Conservation (phyloP, 2,113 vertebrate species). For the Rhinopithecus roxellana region DNA sequence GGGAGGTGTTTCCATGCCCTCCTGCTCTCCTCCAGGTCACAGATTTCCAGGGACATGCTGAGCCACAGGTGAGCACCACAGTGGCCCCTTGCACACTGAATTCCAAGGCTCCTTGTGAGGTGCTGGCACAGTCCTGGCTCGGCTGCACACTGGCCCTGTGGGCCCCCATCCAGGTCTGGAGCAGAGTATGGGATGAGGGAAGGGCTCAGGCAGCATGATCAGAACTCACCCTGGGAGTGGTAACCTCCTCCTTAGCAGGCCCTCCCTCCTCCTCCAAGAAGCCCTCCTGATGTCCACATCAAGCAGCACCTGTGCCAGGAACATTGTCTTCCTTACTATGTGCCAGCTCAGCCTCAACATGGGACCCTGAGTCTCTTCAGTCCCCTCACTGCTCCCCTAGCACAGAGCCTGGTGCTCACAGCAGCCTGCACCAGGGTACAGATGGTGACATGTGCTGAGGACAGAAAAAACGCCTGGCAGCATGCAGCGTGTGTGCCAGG, state of each 20-base stretch:
- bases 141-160: background rate
- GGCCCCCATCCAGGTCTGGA: constrained; percentile 59
- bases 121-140: accelerated
- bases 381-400: background rate
- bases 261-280: background rate
- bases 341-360: background rate
- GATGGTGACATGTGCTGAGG: background rate
- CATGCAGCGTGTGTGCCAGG: no score
- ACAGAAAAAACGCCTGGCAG: no score
- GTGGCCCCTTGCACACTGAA: background rate
- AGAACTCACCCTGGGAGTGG: background rate
- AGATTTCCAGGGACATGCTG: accelerated
- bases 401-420: background rate
- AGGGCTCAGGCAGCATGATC: background rate
- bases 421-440: background rate
- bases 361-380: background rate
- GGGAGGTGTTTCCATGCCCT: background rate
- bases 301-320: background rate
- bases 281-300: background rate
- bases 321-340: accelerated
- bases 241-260: background rate
- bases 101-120: background rate
- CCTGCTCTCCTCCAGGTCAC: background rate
- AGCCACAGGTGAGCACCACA: background rate
- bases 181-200: background rate